These are phyloP conservation scores for Noctua janthina DNA, from an alignment of 2,888 invertebrate genomes.

Conservation along the genomic window DNA sequence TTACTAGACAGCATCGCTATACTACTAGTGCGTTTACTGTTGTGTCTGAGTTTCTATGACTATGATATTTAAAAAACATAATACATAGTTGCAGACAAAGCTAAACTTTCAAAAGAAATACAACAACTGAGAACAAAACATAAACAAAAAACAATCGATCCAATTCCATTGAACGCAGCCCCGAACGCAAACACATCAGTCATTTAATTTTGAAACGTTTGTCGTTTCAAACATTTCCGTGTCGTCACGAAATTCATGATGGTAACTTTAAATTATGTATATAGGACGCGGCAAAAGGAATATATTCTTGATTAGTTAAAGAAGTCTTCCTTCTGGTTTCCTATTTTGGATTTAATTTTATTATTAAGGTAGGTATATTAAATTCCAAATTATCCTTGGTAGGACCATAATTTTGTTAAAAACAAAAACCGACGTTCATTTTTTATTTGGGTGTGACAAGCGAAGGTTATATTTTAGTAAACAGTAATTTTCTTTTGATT, in stretches of 20 bases:
- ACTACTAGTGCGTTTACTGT: not conserved
- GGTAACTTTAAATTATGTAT: constrained; percentile 80
- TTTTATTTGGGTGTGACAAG: not conserved
- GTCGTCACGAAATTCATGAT: constrained; percentile 75
- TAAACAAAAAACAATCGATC: constrained; percentile 42
- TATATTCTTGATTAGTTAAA: constrained; percentile 61
- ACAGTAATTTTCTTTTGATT: not conserved
- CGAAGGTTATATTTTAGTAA: not conserved
- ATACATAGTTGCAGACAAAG: not conserved
- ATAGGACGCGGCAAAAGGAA: constrained; percentile 76
- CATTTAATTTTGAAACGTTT: constrained; percentile 68
- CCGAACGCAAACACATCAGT: constrained; percentile 56
- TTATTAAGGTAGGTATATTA: not conserved
- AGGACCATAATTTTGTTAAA: not conserved
- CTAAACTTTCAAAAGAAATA: not conserved
- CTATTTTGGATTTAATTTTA: constrained; percentile 8
- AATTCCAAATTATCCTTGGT: not conserved
- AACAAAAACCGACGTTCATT: not conserved
- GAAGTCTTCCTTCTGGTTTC: constrained; percentile 16
- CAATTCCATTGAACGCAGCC: constrained; percentile 26
- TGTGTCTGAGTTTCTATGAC: not conserved
- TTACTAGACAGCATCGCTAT: too few species aligned
- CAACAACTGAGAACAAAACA: constrained; percentile 1
- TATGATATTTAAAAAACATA: not conserved
- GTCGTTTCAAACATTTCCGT: constrained; percentile 74